Base-by-base conservation (phyloP, 2,888 invertebrate species). In the Drosophila meridionalis region DNA sequence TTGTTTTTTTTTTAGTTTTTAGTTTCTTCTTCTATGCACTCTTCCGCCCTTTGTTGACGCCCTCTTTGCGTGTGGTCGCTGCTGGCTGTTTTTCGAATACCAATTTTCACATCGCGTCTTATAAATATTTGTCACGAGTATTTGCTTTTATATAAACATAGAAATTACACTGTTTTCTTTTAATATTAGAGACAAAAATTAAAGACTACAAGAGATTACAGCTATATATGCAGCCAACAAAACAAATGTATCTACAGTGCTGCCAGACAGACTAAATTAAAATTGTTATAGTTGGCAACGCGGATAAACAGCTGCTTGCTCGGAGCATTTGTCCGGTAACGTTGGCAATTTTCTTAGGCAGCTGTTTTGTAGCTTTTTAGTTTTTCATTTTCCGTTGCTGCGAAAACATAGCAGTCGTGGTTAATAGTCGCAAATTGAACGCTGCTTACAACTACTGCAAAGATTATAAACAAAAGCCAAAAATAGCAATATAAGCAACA, bases 391-490 rank as follows among this genome's bases (percentile, higher is more conserved):
- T 74, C 69, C 69, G 45, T 73, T 56, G 84, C 64, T 70, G 89
- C 30, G 80, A 66, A 61, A 76, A 65, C 90, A 76, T 63, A 69
- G 62, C 53, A 34, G 58, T 47, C 52, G 47, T 36, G 14, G 57
- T 56, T 20, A 32, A 12, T 36, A 53, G 50, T 28, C 50, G 55
- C 32, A 42, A 59, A 52, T 60, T 60, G 30, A 30, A 57, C 38
- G 36, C 70, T 61, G 50, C 61, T 58, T 48, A 50, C 48, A 62
- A 69, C 20, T 38, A 20, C 57, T 64, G 52, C 34, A 73, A 58
- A 64, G 55, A 71, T 71, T 76, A 90, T 87, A 87, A 87, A 87
- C 86, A 87, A 87, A 80, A 78, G 72, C 90, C 89, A 84, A 87
- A 87, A 89, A 87, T 87, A 87, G 89, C 71, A 64, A 57, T 66